Evolutionary conservation across 30 jellyfish, hydroid and myxozoan genomes (phyloP), one percentile per base, ranked within the genome.

Genomic region (Pelagia noctiluca): DNA sequence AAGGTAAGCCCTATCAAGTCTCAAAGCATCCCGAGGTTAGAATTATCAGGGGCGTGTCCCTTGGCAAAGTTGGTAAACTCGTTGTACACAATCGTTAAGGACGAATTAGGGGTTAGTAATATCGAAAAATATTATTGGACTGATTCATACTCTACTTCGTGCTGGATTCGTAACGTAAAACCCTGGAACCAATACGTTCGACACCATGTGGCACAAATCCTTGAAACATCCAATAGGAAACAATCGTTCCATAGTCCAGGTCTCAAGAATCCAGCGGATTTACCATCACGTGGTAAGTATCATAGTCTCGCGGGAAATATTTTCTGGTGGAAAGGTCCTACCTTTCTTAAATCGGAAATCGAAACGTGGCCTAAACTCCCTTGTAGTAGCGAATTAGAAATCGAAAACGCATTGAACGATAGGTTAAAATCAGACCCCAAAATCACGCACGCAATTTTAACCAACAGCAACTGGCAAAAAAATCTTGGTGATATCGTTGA

Each of bases 311-410:
- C 85, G 7, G 79, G 42, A 47, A 67, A 66, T 66, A 68, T 70
- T 49, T 65, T 66, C 50, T 82, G 86, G 92, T 69, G 86, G 85
- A 69, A 67, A 78, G 77, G 92, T 82, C 92, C 92, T 69, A 38
- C 37, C 36, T 67, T 82, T 37, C 5, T 80, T 22, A 5, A 38
- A 35, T 70, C 64, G 57, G 77, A 50, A 24, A 46, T 37, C 13
- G 80, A 78, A 47, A 47, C 19, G 7, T 78, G 89, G 83, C 89
- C 89, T 29, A 19, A 8, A 35, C 53, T 28, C 80, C 76, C 86
- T 18, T 3, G 75, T 47, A 49, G 36, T 74, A 49, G 53, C 38
- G 75, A 49, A 22, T 37, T 42, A 31, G 86, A 49, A 49, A 47
- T 49, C 16, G 75, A 49, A 42, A 49, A 37, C 10, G 86, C 86